Percentiles rank a stretch among this genome's conserved stretches.
These are phyloP conservation scores for Phyllostomus discolor DNA, from an alignment of 2,113 vertebrate species.

Conservation along the genomic window DNA sequence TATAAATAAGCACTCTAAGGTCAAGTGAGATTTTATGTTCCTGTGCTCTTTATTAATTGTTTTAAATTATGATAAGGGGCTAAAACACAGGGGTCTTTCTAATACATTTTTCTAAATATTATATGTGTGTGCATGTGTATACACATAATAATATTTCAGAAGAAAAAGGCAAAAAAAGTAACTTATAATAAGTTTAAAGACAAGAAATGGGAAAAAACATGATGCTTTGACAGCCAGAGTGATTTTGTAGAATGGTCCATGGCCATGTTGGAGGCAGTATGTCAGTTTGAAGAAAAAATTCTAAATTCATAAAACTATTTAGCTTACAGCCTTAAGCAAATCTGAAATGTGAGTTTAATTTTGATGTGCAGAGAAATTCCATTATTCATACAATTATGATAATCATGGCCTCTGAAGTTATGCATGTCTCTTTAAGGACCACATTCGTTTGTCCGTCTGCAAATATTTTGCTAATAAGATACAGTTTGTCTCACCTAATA, in stretches of 20 bases:
- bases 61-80: conserved; percentile 49
- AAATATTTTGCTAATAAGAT: conserved; percentile 34
- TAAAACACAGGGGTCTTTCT: not conserved
- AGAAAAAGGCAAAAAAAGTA: not conserved
- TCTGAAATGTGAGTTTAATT: conserved; percentile 33
- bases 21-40: conserved; percentile 24
- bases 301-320: not conserved
- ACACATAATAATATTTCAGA: not conserved
- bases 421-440: not conserved
- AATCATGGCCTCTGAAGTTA: not conserved
- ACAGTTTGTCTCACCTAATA: conserved; percentile 55
- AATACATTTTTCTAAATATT: conserved; percentile 42
- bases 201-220: not conserved
- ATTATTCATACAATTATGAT: conserved; percentile 26
- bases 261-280: not conserved
- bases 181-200: not conserved
- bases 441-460: not conserved
- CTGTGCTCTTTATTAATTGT: conserved; percentile 36
- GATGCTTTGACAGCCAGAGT: not conserved
- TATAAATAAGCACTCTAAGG: conserved; percentile 36
- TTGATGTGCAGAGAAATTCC: conserved; percentile 26
- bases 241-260: not conserved
- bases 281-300: not conserved
- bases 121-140: not conserved
- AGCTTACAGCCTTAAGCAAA: conserved; percentile 1